phyloP scores from a whole-genome alignment of 2,113 vertebrate species.

The Phyllostomus discolor region DNA sequence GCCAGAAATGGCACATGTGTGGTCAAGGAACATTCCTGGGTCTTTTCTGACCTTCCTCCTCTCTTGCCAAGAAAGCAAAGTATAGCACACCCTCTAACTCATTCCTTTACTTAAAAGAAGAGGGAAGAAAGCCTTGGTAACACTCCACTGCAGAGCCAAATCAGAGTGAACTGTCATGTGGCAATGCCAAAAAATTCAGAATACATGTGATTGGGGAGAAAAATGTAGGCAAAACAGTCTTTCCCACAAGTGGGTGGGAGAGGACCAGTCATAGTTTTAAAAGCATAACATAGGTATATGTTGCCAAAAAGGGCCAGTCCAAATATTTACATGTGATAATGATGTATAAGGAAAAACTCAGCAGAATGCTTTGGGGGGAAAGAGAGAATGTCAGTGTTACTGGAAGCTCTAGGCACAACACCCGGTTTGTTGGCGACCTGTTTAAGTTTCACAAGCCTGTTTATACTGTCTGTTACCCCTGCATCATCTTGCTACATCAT shows the following conservation, averaged over 20 bases:
- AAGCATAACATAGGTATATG: slow-evolving; percentile 64
- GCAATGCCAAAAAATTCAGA: slow-evolving; percentile 49
- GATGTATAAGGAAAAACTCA: slow-evolving; percentile 32
- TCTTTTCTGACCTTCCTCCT: slow-evolving; percentile 59
- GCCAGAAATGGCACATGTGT: slow-evolving; percentile 27
- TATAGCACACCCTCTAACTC: slow-evolving; percentile 37
- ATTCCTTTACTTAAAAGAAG: slow-evolving; percentile 56
- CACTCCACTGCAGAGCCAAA: slow-evolving; percentile 43
- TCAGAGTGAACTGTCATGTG: background rate
- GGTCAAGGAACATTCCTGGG: slow-evolving; percentile 34
- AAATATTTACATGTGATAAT: slow-evolving; percentile 47
- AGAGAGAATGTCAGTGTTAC: background rate
- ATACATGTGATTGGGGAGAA: slow-evolving; percentile 39
- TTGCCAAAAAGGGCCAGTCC: slow-evolving; percentile 55
- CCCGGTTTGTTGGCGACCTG: slow-evolving; percentile 61
- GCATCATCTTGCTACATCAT: slow-evolving; percentile 49
- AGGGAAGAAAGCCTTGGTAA: slow-evolving; percentile 40
- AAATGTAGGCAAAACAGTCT: slow-evolving; percentile 64
- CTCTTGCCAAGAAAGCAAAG: slow-evolving; percentile 43
- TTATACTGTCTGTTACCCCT: slow-evolving; percentile 36
- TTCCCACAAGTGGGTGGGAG: slow-evolving; percentile 66
- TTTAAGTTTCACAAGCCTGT: slow-evolving; percentile 50
- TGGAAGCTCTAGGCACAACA: slow-evolving; percentile 64
- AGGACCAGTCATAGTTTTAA: slow-evolving; percentile 69
- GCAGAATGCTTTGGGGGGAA: slow-evolving; percentile 36